These are phyloP conservation scores for Xenopus tropicalis DNA, from an alignment of 2,113 vertebrate genomes.

Conservation along the genomic window UCB_Xtro_10.0 CM004449.2:22474501-22475000, in stretches of 20 bases:
- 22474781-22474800: background rate
- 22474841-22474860: background rate
- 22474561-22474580: constrained; percentile 19
- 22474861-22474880: constrained; percentile 18
- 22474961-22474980: too few species aligned
- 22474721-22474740: constrained; percentile 1
- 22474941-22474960: too few species aligned
- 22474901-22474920: too few species aligned
- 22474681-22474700: constrained; percentile 19
- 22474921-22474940: too few species aligned
- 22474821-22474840: background rate
- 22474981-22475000: too few species aligned
- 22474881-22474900: too few species aligned
- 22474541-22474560: constrained; percentile 15
- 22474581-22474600: constrained; percentile 22
- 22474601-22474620: constrained; percentile 19
- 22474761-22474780: constrained; percentile 5
- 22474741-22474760: constrained; percentile 12
- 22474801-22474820: constrained; percentile 8
- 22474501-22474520: background rate
- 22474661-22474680: constrained; percentile 26
- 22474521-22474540: background rate
- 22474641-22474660: constrained; percentile 12
- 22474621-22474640: constrained; percentile 21
- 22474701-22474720: constrained; percentile 28